Conservation (phyloP, 1,140 invertebrate genomes). For the Forficula auricularia region DNA sequence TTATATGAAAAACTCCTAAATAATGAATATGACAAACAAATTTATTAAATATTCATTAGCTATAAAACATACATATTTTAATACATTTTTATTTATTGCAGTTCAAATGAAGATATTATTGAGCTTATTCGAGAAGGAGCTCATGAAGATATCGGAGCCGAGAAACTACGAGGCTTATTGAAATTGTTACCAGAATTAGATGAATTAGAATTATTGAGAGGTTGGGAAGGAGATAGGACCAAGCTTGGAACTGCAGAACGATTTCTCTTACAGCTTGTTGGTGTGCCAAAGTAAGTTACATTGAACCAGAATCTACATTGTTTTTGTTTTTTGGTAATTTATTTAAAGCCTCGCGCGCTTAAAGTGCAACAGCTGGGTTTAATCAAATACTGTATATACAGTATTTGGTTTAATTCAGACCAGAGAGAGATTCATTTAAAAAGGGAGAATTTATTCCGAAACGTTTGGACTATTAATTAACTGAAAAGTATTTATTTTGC, state of each 20-base stretch:
- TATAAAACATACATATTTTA: background rate
- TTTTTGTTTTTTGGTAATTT: too few species aligned
- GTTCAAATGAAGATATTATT: conserved; percentile 81
- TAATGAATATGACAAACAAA: background rate
- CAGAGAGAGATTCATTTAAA: too few species aligned
- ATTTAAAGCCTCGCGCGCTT: too few species aligned
- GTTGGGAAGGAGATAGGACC: conserved; percentile 62
- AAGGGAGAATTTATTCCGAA: too few species aligned
- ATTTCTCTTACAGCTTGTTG: conserved; percentile 72
- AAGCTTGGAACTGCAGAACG: conserved; percentile 83
- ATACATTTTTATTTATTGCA: conserved; percentile 24
- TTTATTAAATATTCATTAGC: background rate
- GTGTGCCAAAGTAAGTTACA: conserved; percentile 61
- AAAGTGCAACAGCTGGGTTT: too few species aligned
- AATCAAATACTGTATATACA: too few species aligned
- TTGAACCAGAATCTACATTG: conserved; percentile 9
- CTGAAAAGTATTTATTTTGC: too few species aligned
- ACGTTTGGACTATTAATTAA: too few species aligned
- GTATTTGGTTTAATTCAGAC: too few species aligned
- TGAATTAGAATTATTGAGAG: conserved; percentile 77
- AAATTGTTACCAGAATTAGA: conserved; percentile 87
- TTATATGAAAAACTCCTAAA: background rate
- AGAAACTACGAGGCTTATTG: conserved; percentile 74
- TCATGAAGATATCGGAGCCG: conserved; percentile 78
- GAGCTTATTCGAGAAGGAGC: conserved; percentile 66